These are phyloP conservation scores for Anoplophora glabripennis DNA, from an alignment of 1,140 invertebrate species.

Conservation along the genomic window DNA sequence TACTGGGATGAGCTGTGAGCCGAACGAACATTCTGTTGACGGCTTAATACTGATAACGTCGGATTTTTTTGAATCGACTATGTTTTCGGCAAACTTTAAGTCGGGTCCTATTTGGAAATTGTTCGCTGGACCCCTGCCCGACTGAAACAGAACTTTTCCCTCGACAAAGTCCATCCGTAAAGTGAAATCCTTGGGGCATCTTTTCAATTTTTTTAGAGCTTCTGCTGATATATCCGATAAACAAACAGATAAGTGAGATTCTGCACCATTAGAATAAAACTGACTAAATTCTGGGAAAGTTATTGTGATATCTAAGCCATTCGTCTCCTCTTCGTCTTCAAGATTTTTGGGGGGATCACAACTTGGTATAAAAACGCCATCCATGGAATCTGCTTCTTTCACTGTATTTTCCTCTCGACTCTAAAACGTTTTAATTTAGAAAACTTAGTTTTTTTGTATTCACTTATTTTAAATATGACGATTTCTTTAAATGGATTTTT, in stretches of 20 bases:
- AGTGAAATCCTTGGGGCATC: conserved; percentile 29
- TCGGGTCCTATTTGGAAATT: conserved; percentile 23
- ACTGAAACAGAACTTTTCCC: conserved; percentile 23
- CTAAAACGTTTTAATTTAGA: too few species aligned
- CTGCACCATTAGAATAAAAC: not conserved
- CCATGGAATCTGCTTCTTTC: conserved; percentile 21
- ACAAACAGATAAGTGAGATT: conserved; percentile 20
- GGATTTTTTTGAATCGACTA: conserved; percentile 17
- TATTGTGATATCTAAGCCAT: conserved; percentile 25
- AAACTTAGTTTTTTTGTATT: too few species aligned
- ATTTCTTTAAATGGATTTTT: too few species aligned
- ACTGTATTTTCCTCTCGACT: not conserved
- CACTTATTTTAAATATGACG: too few species aligned
- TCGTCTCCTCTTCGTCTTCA: conserved; percentile 23
- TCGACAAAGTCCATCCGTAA: conserved; percentile 25
- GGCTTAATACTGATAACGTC: conserved; percentile 27
- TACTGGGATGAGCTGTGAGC: conserved; percentile 24
- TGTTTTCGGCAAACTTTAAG: conserved; percentile 17
- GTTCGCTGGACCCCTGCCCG: conserved; percentile 16
- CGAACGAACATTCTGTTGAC: conserved; percentile 23
- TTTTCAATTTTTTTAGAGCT: conserved; percentile 19
- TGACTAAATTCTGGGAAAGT: conserved; percentile 24
- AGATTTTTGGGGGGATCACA: conserved; percentile 13
- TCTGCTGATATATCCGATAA: conserved; percentile 24
- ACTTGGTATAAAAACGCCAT: conserved; percentile 25